These are phyloP conservation scores for Allobates femoralis DNA, from an alignment of 2,797 vertebrate species.

Conservation along the genomic window DNA sequence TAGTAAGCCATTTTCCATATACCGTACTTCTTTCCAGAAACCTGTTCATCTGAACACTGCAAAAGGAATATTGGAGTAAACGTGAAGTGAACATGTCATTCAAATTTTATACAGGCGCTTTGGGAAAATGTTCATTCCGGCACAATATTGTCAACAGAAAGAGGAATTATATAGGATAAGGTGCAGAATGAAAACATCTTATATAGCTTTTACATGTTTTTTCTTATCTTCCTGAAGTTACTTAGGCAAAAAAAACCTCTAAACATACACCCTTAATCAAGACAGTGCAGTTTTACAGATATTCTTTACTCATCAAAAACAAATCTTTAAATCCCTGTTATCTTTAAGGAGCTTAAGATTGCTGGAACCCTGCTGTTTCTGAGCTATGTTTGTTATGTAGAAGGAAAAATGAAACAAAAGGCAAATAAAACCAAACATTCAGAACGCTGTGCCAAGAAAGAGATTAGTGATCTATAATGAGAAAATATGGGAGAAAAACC, in stretches of 20 bases:
- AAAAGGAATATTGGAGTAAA: not conserved
- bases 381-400: slow-evolving; percentile 23
- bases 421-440: not conserved
- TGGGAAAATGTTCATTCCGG: not conserved
- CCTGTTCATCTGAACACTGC: not conserved
- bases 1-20: not conserved
- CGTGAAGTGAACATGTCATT: not conserved
- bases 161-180: not conserved
- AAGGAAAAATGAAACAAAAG: slow-evolving; percentile 20
- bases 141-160: not conserved
- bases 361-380: slow-evolving; percentile 31
- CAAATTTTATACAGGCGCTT: not conserved
- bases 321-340: slow-evolving; percentile 48
- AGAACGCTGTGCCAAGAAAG: slow-evolving; percentile 18
- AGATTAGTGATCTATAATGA: slow-evolving; percentile 47
- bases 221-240: not conserved
- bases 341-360: slow-evolving; percentile 46
- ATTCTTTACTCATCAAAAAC: slow-evolving; percentile 44
- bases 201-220: not conserved
- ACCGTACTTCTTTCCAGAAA: not conserved
- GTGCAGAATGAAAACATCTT: not conserved
- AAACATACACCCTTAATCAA: slow-evolving; percentile 36
- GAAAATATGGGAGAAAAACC: slow-evolving; percentile 28
- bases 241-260: slow-evolving; percentile 9
- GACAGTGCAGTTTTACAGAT: not conserved